These are phyloP conservation scores for Anas platyrhynchos DNA, from an alignment of 2,113 vertebrate species.

Conservation along the genomic window DNA sequence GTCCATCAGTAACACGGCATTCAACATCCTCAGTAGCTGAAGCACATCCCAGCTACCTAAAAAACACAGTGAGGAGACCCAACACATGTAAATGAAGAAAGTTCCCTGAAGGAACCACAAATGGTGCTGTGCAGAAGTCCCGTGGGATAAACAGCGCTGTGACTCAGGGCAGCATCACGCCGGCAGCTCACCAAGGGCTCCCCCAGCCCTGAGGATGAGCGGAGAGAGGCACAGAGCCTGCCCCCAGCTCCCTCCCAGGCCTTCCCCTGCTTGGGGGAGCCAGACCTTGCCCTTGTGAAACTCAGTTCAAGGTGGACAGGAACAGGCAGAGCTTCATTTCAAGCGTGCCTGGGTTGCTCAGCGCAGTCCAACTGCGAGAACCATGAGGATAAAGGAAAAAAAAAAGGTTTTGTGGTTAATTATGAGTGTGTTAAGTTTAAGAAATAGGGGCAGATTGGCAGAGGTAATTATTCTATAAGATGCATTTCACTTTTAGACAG, in stretches of 20 bases:
- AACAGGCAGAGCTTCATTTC: neutral
- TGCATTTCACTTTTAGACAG: conserved; percentile 38
- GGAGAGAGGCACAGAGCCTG: neutral
- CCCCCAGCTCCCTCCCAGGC: neutral
- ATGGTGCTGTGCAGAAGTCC: neutral
- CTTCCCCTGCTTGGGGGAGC: neutral
- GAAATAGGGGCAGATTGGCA: neutral
- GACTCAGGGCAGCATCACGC: neutral
- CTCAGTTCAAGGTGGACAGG: neutral
- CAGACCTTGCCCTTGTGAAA: neutral
- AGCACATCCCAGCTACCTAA: neutral
- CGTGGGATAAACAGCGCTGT: neutral
- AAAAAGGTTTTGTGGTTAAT: conserved; percentile 32
- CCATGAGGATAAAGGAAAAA: neutral
- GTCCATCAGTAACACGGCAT: neutral
- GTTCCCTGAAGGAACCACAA: neutral
- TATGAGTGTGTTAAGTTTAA: conserved; percentile 25
- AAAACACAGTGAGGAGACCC: neutral
- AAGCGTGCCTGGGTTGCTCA: neutral
- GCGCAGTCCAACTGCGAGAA: neutral
- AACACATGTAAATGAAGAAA: neutral
- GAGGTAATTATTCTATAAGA: conserved; percentile 31
- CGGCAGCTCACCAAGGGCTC: neutral
- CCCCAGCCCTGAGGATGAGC: neutral
- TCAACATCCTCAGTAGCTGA: neutral